These are phyloP conservation scores for Anoplopoma fimbria DNA, from an alignment of 2,113 vertebrate genomes.

Conservation along the genomic window DNA sequence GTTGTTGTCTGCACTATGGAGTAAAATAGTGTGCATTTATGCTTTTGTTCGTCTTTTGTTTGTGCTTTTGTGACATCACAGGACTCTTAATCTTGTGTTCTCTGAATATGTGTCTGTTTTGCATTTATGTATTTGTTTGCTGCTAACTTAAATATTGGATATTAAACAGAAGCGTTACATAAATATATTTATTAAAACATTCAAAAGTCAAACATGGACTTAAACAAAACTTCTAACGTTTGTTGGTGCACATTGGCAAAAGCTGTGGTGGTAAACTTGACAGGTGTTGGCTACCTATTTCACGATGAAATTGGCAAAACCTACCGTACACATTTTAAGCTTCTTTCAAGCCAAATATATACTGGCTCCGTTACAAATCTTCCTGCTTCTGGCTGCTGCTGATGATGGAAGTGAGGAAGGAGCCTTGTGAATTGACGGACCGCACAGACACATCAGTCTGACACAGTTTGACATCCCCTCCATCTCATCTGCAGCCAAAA, in stretches of 20 bases:
- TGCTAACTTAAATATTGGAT: background rate
- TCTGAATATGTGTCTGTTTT: background rate
- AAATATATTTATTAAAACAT: background rate
- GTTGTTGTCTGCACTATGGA: background rate
- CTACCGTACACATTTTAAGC: background rate
- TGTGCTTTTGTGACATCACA: background rate
- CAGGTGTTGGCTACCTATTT: background rate
- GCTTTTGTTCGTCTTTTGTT: no score
- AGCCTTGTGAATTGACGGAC: conserved; percentile 11
- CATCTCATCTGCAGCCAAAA: conserved; percentile 11
- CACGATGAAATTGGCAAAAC: background rate
- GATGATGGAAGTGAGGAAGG: conserved; percentile 16
- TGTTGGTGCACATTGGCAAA: background rate
- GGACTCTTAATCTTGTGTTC: background rate
- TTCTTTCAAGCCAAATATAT: background rate
- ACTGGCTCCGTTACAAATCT: conserved; percentile 4
- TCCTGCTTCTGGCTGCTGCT: conserved; percentile 11
- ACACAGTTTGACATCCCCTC: conserved; percentile 15
- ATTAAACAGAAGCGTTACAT: background rate
- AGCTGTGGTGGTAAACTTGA: background rate
- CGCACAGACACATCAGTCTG: conserved; percentile 8
- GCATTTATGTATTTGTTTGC: background rate
- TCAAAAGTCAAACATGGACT: background rate
- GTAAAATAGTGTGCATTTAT: no score
- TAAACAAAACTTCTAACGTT: background rate